A percentile compares a stretch with the other conserved stretches of the same genome.
Evolutionary conservation across 1,140 invertebrate species (phyloP).

Genomic region (Augochlora pura): DNA sequence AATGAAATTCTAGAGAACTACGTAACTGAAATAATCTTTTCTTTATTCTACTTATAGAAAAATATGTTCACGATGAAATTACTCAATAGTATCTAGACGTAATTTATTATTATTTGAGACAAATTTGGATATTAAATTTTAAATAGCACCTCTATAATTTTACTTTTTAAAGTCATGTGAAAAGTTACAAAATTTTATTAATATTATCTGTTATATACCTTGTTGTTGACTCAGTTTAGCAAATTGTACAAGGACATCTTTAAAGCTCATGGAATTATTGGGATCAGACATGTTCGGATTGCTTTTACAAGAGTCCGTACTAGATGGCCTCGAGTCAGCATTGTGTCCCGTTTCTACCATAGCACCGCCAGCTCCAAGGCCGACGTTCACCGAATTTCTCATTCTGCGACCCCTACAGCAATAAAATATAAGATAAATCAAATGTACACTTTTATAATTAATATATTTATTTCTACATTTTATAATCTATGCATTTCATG

Average conservation of each 20-base stretch:
- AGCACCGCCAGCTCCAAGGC: slow-evolving; percentile 75
- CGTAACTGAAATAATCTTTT: too few relatives aligned
- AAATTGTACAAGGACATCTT: slow-evolving; percentile 89
- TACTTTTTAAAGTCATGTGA: too few relatives aligned
- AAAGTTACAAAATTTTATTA: not conserved
- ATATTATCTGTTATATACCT: slow-evolving; percentile 62
- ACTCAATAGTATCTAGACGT: too few relatives aligned
- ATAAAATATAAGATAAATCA: slow-evolving; percentile 1
- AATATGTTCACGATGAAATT: too few relatives aligned
- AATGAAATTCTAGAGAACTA: not conserved
- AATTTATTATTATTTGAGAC: too few relatives aligned
- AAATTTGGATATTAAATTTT: too few relatives aligned
- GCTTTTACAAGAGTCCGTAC: slow-evolving; percentile 80
- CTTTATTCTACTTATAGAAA: too few relatives aligned
- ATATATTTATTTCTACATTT: not conserved
- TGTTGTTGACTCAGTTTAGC: slow-evolving; percentile 83
- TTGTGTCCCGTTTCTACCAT: slow-evolving; percentile 74
- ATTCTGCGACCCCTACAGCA: slow-evolving; percentile 74
- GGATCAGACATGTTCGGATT: slow-evolving; percentile 72
- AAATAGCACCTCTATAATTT: too few relatives aligned
- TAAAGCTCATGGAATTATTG: slow-evolving; percentile 82
- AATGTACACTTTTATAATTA: not conserved
- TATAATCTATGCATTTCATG: not conserved
- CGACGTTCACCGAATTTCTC: slow-evolving; percentile 76
- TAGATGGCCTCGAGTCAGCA: slow-evolving; percentile 79